Percentiles rank a stretch among this genome's conserved stretches.
These are phyloP conservation scores for Tipula vernalis DNA, from an alignment of 2,888 invertebrate species.

Conservation along the genomic window DNA sequence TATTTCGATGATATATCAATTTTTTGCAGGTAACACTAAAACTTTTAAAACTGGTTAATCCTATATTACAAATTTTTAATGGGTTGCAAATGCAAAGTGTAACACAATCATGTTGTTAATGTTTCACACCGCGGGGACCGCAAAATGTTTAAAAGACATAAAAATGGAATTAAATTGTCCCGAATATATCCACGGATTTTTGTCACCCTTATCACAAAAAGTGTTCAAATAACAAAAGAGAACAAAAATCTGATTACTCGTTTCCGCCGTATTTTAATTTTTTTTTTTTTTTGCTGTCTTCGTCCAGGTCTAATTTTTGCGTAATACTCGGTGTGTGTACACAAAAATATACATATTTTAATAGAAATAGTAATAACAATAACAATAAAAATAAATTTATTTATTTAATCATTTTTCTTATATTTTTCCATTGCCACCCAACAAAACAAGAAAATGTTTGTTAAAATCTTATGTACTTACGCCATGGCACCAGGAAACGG, in stretches of 20 bases:
- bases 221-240: neutral
- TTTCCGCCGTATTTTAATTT: neutral
- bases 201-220: neutral
- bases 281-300: neutral
- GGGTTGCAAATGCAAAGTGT: neutral
- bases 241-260: neutral
- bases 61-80: neutral
- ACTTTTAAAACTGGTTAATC: neutral
- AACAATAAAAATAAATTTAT: neutral
- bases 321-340: neutral
- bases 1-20: too few relatives aligned
- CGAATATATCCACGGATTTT: neutral
- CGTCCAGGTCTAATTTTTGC: neutral
- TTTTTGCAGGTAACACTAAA: neutral
- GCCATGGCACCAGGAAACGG: neutral
- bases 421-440: neutral
- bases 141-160: neutral
- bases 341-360: neutral
- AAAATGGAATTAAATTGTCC: neutral
- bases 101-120: neutral
- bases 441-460: neutral
- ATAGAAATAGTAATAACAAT: neutral
- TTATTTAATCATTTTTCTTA: constrained; percentile 4
- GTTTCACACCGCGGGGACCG: neutral
- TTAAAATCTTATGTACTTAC: neutral